These are phyloP conservation scores for Enteromius viviparus DNA, from an alignment of 2,797 vertebrate genomes.

Conservation along the genomic window DNA sequence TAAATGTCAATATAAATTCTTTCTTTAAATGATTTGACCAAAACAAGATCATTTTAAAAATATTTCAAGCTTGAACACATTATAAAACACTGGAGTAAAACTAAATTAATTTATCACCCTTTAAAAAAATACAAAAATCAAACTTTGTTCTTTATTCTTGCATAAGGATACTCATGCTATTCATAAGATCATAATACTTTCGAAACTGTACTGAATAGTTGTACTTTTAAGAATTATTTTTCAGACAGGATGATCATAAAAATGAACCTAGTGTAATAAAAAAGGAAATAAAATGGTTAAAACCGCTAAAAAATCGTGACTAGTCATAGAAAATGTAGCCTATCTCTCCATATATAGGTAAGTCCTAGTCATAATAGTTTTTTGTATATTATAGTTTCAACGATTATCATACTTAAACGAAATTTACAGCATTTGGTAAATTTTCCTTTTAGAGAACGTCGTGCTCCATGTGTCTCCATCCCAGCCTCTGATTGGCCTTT, in stretches of 20 bases:
- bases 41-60: neutral
- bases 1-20: neutral
- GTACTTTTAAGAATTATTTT: neutral
- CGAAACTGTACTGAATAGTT: neutral
- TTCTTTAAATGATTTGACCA: neutral
- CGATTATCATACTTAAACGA: neutral
- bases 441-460: neutral
- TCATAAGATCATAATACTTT: neutral
- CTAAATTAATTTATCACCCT: neutral
- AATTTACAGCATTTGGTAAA: neutral
- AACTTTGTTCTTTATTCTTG: neutral
- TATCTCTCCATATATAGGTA: neutral
- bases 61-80: too few relatives aligned
- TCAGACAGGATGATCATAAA: neutral
- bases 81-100: neutral
- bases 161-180: neutral
- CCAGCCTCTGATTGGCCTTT: neutral
- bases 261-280: neutral
- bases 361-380: neutral
- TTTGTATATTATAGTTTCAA: slow-evolving; percentile 1
- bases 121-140: neutral
- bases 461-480: neutral
- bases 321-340: neutral
- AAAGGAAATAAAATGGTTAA: neutral
- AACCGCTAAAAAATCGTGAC: neutral